A percentile compares a stretch with the other conserved stretches of the same genome.
These are phyloP conservation scores for Pampus argenteus DNA, from an alignment of 2,797 vertebrate genomes.

Conservation along the genomic window DNA sequence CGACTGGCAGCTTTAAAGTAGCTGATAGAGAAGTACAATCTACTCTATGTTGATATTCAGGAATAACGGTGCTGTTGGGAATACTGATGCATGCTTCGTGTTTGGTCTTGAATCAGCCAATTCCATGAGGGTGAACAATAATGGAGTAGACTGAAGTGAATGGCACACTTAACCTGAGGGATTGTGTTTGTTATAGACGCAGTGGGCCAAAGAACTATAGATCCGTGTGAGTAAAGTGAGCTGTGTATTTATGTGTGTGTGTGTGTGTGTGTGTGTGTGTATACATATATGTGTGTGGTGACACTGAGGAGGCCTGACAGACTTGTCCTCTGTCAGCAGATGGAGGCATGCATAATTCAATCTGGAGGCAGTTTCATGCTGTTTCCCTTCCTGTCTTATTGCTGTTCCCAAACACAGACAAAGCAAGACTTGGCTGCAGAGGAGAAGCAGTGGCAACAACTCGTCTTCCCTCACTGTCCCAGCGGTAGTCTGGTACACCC, in stretches of 20 bases:
- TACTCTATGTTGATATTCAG: conserved; percentile 8
- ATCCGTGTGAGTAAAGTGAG: conserved; percentile 43
- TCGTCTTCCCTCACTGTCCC: conserved; percentile 26
- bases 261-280: conserved; percentile 25
- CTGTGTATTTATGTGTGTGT: conserved; percentile 36
- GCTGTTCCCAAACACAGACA: conserved; percentile 69
- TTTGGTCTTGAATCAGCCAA: conserved; percentile 45
- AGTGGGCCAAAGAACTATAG: conserved; percentile 50
- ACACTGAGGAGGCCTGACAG: conserved; percentile 81
- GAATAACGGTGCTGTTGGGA: conserved; percentile 32
- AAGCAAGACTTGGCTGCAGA: conserved; percentile 56
- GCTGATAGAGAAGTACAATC: conserved; percentile 1
- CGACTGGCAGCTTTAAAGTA: conserved; percentile 7
- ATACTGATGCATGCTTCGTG: conserved; percentile 30
- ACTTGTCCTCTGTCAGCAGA: conserved; percentile 84
- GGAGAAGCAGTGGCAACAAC: conserved; percentile 36
- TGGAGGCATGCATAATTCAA: conserved; percentile 86
- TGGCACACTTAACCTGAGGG: conserved; percentile 51
- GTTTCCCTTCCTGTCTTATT: conserved; percentile 81
- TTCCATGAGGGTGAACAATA: conserved; percentile 22
- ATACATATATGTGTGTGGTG: conserved; percentile 50
- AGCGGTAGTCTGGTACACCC: conserved; percentile 31
- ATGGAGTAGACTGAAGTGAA: conserved; percentile 41
- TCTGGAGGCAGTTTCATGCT: conserved; percentile 82
- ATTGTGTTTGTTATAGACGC: conserved; percentile 35